Evolutionary conservation across 2,113 vertebrate species (phyloP).

Genomic region (Acanthisitta chloris): DNA sequence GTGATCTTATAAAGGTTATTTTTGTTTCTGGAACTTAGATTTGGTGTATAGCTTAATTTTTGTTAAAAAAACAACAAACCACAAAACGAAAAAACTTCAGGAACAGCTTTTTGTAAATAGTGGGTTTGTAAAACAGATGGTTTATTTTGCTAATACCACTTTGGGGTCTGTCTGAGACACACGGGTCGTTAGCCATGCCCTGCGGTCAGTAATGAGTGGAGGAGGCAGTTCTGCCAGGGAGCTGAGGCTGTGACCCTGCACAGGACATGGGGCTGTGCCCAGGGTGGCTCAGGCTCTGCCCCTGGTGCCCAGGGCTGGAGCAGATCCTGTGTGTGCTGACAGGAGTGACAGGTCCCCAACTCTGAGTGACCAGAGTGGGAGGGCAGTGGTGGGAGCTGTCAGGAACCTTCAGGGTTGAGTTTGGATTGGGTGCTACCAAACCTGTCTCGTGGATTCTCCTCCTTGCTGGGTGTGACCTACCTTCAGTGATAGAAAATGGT

Average conservation of each 20-base stretch:
- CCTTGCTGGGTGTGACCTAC: slow-evolving; percentile 2
- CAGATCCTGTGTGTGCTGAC: slow-evolving; percentile 24
- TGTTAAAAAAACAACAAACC: slow-evolving; percentile 67
- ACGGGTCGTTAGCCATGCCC: slow-evolving; percentile 67
- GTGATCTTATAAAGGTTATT: slow-evolving; percentile 79
- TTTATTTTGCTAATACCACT: slow-evolving; percentile 78
- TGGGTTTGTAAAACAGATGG: slow-evolving; percentile 78
- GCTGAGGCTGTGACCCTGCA: slow-evolving; percentile 73
- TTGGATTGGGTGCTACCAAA: slow-evolving; percentile 50
- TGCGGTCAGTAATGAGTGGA: no score
- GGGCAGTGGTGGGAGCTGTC: background rate
- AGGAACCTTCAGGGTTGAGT: background rate
- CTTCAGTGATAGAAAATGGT: slow-evolving; percentile 43
- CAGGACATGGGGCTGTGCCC: no score
- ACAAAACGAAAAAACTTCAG: slow-evolving; percentile 62
- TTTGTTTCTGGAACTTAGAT: slow-evolving; percentile 77
- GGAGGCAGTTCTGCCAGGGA: slow-evolving; percentile 76
- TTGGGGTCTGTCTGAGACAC: slow-evolving; percentile 75
- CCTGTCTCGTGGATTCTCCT: slow-evolving; percentile 21
- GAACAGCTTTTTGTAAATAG: slow-evolving; percentile 74
- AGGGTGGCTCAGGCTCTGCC: no score
- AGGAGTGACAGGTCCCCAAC: background rate
- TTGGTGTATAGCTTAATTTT: slow-evolving; percentile 80
- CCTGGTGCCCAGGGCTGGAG: background rate
- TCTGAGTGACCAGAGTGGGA: slow-evolving; percentile 23